Percentiles rank a stretch among this genome's conserved stretches.
These are phyloP conservation scores for Aegotheles bennettii DNA, from an alignment of 2,113 vertebrate species.

Conservation along the genomic window DNA sequence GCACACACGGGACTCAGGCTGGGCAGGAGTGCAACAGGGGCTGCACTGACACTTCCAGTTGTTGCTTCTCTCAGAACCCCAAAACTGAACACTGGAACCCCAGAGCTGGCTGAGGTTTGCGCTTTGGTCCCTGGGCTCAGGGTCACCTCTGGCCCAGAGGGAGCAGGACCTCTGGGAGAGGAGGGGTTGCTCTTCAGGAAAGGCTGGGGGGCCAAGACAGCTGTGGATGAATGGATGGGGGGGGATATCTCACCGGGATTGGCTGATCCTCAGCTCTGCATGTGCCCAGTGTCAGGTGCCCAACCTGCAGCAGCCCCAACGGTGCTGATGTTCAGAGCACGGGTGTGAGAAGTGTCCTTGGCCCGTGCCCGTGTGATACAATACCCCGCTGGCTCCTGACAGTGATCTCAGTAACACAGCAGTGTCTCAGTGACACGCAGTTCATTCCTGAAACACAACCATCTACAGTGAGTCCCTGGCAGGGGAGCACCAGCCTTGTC, in stretches of 20 bases:
- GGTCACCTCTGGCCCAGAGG: not conserved
- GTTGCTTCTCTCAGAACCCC: not conserved
- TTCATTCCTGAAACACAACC: not conserved
- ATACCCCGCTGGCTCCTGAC: not conserved
- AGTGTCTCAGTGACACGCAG: rapidly evolving
- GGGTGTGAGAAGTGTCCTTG: not conserved
- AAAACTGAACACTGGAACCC: not conserved
- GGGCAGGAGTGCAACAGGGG: not conserved
- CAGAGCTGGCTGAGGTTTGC: not conserved
- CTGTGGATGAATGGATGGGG: not conserved
- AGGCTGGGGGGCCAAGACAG: not conserved
- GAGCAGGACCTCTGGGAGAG: not conserved
- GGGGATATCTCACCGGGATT: not conserved
- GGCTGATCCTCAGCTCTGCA: not conserved
- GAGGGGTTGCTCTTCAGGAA: not conserved
- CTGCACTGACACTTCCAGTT: not conserved
- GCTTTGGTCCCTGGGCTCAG: not conserved
- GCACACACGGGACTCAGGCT: not conserved
- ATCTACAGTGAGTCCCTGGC: no score
- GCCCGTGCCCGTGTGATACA: not conserved
- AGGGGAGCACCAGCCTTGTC: not conserved
- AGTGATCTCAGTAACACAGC: rapidly evolving
- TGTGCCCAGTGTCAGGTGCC: not conserved
- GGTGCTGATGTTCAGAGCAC: not conserved
- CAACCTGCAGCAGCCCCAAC: not conserved